phyloP scores from a whole-genome alignment of 2,113 vertebrate species.

The Tricholaema leucomelas region DNA sequence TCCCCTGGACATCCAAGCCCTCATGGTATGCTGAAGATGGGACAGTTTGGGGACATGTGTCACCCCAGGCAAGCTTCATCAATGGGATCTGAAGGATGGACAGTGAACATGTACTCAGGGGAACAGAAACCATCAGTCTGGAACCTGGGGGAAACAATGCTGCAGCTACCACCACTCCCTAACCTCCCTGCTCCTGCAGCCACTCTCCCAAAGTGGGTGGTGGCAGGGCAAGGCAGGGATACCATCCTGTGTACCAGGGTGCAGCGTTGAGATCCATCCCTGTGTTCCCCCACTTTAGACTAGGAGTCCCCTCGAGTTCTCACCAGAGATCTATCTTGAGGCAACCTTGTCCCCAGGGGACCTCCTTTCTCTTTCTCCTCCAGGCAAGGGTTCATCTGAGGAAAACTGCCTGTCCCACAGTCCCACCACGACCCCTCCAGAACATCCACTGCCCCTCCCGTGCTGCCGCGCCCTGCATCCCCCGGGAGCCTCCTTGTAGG shows the following conservation, averaged over 20 bases:
- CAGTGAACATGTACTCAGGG: fast-evolving
- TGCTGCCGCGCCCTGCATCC: not conserved
- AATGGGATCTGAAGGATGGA: not conserved
- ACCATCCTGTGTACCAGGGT: not conserved
- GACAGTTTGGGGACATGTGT: not conserved
- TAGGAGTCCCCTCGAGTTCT: no score
- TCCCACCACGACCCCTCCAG: not conserved
- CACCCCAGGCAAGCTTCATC: no score
- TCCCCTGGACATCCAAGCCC: not conserved
- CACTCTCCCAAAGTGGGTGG: not conserved
- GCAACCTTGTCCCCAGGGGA: not conserved
- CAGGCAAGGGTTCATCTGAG: not conserved
- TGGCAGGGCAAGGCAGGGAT: not conserved
- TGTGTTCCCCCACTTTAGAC: fast-evolving
- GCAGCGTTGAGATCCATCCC: not conserved
- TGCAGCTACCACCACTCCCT: no score
- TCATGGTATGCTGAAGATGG: fast-evolving
- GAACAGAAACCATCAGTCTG: not conserved
- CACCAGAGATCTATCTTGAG: not conserved
- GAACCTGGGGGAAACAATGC: no score
- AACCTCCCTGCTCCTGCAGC: no score
- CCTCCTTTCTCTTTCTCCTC: not conserved
- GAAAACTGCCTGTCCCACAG: not conserved
- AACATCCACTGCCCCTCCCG: no score
- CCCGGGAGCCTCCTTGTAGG: not conserved